Conservation (phyloP, 1,140 invertebrate genomes). For the Papilio machaon region DNA sequence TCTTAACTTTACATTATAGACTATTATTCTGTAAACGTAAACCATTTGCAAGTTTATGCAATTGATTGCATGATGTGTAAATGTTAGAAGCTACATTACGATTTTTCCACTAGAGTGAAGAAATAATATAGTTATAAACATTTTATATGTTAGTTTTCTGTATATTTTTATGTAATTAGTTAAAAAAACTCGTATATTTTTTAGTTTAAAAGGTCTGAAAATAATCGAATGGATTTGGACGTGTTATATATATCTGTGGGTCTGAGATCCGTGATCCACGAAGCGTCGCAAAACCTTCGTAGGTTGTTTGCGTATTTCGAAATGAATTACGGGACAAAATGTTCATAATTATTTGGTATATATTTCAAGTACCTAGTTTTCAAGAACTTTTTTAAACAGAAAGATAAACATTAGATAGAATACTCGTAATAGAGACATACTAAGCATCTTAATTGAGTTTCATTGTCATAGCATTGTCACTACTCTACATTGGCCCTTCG, state of each 20-base stretch:
- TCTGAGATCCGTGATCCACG: too few species aligned
- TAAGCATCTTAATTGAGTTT: neutral
- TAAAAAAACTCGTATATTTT: too few species aligned
- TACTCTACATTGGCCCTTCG: constrained; percentile 10
- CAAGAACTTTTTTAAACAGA: neutral
- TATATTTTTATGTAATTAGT: too few species aligned
- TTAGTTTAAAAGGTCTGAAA: too few species aligned
- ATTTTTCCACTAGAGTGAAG: neutral
- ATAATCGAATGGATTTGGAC: too few species aligned
- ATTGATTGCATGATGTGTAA: constrained; percentile 7
- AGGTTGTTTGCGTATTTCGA: neutral
- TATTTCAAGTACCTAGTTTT: neutral
- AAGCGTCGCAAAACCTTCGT: neutral
- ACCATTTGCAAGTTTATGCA: constrained; percentile 33
- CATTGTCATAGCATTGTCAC: neutral
- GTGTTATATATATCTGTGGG: too few species aligned
- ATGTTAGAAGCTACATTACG: neutral
- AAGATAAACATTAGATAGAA: neutral
- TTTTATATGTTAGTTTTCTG: neutral
- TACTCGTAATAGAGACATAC: neutral
- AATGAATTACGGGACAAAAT: neutral
- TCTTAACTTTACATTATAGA: neutral
- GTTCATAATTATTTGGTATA: neutral
- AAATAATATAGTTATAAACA: neutral
- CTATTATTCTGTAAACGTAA: constrained; percentile 24